Conservation (phyloP, 2,113 vertebrate species). For the Cryptotis parvus region DNA sequence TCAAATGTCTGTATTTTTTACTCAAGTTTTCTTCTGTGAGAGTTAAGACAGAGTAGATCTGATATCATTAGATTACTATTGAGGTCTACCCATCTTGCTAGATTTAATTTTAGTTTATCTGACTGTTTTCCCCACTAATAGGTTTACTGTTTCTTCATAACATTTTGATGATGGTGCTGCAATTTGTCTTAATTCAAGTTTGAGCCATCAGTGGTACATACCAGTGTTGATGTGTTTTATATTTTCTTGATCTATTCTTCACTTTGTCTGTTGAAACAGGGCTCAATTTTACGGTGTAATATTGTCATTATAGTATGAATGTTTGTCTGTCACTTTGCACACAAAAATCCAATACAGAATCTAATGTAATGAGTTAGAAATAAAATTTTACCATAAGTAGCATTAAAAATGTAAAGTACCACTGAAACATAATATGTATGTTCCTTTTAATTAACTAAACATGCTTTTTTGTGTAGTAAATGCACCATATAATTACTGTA, state of each 20-base stretch:
- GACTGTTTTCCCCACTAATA: background rate
- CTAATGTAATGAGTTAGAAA: constrained; percentile 39
- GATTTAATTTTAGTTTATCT: background rate
- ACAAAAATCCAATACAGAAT: constrained; percentile 14
- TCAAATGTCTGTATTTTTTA: too few species aligned
- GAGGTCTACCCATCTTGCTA: background rate
- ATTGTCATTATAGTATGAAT: background rate
- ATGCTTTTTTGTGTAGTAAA: constrained; percentile 63
- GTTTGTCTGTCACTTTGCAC: background rate
- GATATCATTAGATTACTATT: background rate
- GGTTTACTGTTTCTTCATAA: background rate
- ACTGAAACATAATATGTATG: constrained; percentile 68
- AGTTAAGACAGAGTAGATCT: fast-evolving
- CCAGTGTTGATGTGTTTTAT: background rate
- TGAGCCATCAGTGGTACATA: too few species aligned
- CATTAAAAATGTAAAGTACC: constrained; percentile 56
- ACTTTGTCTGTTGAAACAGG: constrained; percentile 1
- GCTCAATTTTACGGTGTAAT: background rate
- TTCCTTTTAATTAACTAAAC: constrained; percentile 72
- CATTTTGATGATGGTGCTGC: too few species aligned
- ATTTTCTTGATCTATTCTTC: background rate
- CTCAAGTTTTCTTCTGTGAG: background rate
- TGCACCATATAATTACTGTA: constrained; percentile 63
- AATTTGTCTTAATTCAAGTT: too few species aligned
- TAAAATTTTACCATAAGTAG: constrained; percentile 57